Conservation (phyloP, 2,888 invertebrate species). For the Diabrotica balteata region DNA sequence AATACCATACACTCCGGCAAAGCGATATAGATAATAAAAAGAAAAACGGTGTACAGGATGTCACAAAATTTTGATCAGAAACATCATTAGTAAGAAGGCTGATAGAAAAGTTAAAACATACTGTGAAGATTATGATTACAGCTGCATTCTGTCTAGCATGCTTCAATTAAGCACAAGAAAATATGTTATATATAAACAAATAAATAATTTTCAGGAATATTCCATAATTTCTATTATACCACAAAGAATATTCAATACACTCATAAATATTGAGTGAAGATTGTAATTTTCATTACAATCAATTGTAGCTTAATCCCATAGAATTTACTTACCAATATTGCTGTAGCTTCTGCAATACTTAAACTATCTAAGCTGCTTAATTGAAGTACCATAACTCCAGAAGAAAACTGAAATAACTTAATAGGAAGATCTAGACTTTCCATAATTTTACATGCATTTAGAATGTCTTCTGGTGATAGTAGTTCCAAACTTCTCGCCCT, state of each 20-base stretch:
- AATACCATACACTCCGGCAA: too few relatives aligned
- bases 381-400: slow-evolving; percentile 95
- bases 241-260: too few relatives aligned
- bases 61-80: too few relatives aligned
- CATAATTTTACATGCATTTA: slow-evolving; percentile 84
- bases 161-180: too few relatives aligned
- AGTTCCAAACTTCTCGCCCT: slow-evolving; percentile 95
- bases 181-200: neutral
- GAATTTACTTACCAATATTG: slow-evolving; percentile 64
- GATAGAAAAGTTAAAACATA: too few relatives aligned
- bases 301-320: neutral
- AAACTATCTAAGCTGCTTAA: slow-evolving; percentile 77
- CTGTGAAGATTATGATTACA: too few relatives aligned
- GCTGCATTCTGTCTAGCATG: too few relatives aligned
- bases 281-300: neutral
- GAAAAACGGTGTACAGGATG: too few relatives aligned
- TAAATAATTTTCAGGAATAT: neutral
- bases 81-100: too few relatives aligned
- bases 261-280: too few relatives aligned
- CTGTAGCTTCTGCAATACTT: slow-evolving; percentile 72
- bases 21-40: too few relatives aligned
- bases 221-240: neutral
- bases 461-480: slow-evolving; percentile 94
- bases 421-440: slow-evolving; percentile 73
- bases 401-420: slow-evolving; percentile 84